Percentiles rank a stretch among this genome's conserved stretches.
phyloP scores from a whole-genome alignment of 2,113 vertebrate species.

The Gobiocypris rarus region DNA sequence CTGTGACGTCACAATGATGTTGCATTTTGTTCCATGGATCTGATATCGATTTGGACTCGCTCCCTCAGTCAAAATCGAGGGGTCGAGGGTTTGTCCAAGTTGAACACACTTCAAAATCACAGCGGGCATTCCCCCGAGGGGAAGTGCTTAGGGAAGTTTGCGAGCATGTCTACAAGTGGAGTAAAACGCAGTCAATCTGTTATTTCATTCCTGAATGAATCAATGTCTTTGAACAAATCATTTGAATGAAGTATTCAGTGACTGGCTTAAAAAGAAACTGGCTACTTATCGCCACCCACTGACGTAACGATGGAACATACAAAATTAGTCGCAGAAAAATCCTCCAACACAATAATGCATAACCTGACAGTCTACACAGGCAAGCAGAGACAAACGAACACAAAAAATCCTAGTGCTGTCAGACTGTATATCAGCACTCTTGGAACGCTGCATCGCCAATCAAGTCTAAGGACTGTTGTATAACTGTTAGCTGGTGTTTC shows the following conservation, averaged over 20 bases:
- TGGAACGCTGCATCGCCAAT: neutral
- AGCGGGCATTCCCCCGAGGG: no score
- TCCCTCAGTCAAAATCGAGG: no score
- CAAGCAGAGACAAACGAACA: neutral
- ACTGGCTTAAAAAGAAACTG: neutral
- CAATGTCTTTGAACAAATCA: neutral
- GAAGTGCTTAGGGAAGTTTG: no score
- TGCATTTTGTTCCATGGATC: no score
- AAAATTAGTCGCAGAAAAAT: neutral
- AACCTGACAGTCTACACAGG: neutral
- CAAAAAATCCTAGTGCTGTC: neutral
- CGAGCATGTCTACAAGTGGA: no score
- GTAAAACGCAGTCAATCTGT: neutral
- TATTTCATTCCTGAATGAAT: neutral
- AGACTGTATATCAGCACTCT: neutral
- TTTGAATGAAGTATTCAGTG: neutral
- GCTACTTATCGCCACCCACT: neutral
- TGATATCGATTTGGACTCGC: no score
- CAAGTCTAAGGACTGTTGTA: conserved; percentile 8
- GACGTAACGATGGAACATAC: neutral
- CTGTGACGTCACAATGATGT: no score
- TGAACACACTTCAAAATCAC: no score
- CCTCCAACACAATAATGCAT: neutral
- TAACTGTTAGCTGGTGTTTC: conserved; percentile 25
- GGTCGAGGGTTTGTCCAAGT: no score